These are phyloP conservation scores for Lepidocolaptes lacrymiger DNA, from an alignment of 2,797 vertebrate genomes.

Conservation along the genomic window DNA sequence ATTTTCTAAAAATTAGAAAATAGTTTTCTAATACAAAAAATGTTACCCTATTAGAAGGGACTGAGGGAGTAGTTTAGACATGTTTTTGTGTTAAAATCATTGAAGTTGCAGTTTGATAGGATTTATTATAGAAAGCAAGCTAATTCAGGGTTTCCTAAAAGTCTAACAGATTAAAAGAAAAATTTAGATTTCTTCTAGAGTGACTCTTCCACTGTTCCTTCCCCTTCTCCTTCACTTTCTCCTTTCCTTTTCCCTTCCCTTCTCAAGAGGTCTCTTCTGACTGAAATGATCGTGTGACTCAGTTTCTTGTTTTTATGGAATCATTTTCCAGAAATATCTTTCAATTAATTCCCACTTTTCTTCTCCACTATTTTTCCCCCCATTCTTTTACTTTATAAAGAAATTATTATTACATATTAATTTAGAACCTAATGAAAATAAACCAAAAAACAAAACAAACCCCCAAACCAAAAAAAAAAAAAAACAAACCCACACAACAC, in stretches of 20 bases:
- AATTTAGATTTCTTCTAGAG: conserved; percentile 23
- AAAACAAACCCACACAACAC: no score
- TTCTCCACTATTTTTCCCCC: not conserved
- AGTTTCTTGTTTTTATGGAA: not conserved
- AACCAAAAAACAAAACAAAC: not conserved
- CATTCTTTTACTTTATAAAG: not conserved
- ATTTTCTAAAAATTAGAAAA: no score
- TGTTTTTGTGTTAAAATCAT: conserved; percentile 45
- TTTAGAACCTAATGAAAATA: not conserved
- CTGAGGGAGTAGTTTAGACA: conserved; percentile 20
- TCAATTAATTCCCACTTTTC: not conserved
- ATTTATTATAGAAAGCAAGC: conserved; percentile 40
- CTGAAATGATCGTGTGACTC: not conserved
- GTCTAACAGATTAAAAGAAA: conserved; percentile 40
- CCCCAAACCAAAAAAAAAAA: no score
- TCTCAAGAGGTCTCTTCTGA: not conserved
- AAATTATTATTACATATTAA: not conserved
- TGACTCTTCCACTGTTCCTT: not conserved
- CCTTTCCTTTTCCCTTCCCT: not conserved
- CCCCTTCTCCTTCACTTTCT: not conserved
- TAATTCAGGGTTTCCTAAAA: conserved; percentile 53
- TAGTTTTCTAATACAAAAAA: not conserved
- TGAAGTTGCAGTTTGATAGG: conserved; percentile 41
- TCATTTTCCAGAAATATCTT: not conserved
- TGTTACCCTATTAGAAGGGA: not conserved